These are phyloP conservation scores for Saturnia japonica DNA, from an alignment of 2,888 invertebrate species.

Conservation along the genomic window DNA sequence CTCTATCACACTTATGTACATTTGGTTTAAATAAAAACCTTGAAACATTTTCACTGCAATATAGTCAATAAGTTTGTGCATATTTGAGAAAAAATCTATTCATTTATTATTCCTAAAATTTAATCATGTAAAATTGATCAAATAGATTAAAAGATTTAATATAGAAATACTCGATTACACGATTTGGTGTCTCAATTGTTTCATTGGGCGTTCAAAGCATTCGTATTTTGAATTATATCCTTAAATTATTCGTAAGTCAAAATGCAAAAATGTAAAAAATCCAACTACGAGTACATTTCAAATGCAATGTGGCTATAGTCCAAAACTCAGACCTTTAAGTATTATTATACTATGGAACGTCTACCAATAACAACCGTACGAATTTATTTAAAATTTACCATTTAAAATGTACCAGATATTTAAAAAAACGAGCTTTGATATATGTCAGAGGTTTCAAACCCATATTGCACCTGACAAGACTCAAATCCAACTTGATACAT, in stretches of 20 bases:
- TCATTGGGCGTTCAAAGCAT: constrained; percentile 25
- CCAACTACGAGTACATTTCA: constrained; percentile 47
- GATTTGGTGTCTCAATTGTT: constrained; percentile 58
- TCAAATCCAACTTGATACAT: constrained; percentile 53
- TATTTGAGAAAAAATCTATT: constrained; percentile 70
- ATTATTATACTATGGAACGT: background rate
- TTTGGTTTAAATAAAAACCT: constrained; percentile 81
- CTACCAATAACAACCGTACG: background rate
- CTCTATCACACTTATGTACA: constrained; percentile 83
- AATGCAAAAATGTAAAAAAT: constrained; percentile 65
- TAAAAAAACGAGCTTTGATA: constrained; percentile 34
- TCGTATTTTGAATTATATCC: constrained; percentile 6
- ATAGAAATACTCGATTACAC: constrained; percentile 64
- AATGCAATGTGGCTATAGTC: constrained; percentile 39
- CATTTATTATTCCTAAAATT: constrained; percentile 47
- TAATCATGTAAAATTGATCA: constrained; percentile 69
- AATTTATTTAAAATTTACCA: constrained; percentile 28
- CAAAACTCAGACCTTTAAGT: background rate
- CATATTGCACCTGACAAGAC: constrained; percentile 67
- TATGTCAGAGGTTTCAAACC: constrained; percentile 49
- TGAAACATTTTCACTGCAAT: constrained; percentile 72
- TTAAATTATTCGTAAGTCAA: constrained; percentile 34
- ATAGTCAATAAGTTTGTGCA: constrained; percentile 78
- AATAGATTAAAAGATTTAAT: constrained; percentile 57
- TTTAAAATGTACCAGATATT: constrained; percentile 28